Conservation (phyloP, 1,140 invertebrate species). For the Diachasmimorpha longicaudata region DNA sequence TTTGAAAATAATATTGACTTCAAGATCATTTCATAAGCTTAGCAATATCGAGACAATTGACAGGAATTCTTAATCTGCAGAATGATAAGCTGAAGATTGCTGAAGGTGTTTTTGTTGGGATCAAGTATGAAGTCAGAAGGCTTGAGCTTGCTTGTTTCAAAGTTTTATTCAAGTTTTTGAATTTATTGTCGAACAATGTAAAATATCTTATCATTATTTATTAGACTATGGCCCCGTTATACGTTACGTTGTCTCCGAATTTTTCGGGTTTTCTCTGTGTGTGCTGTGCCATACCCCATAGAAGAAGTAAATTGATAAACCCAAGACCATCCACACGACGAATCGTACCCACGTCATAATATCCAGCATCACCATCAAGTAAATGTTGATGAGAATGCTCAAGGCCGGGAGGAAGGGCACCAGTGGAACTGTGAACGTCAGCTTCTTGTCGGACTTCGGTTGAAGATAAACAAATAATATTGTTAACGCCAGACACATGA, state of each 20-base stretch:
- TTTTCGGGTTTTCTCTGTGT: slow-evolving; percentile 42
- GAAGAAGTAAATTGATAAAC: slow-evolving; percentile 63
- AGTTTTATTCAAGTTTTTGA: too few relatives aligned
- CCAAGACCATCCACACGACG: slow-evolving; percentile 77
- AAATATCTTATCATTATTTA: background rate
- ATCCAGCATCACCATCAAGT: slow-evolving; percentile 86
- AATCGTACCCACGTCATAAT: slow-evolving; percentile 85
- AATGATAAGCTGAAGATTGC: slow-evolving; percentile 79
- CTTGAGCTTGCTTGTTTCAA: too few relatives aligned
- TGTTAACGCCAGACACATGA: background rate
- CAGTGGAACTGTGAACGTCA: slow-evolving; percentile 65
- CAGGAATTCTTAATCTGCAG: slow-evolving; percentile 81
- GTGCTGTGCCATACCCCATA: slow-evolving; percentile 60
- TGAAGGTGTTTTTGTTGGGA: slow-evolving; percentile 72
- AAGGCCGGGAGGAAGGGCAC: slow-evolving; percentile 84
- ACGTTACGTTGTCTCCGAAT: background rate
- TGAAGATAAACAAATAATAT: background rate
- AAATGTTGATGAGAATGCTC: slow-evolving; percentile 85
- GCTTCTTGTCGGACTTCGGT: background rate
- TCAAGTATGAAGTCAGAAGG: slow-evolving; percentile 39
- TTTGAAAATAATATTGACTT: background rate
- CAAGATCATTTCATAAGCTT: background rate
- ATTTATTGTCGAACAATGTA: background rate
- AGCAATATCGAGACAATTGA: slow-evolving; percentile 72
- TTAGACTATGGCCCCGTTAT: background rate